A percentile compares a stretch with the other conserved stretches of the same genome.
phyloP scores from a whole-genome alignment of 2,888 invertebrate species.

The Nephrotoma flavescens region DNA sequence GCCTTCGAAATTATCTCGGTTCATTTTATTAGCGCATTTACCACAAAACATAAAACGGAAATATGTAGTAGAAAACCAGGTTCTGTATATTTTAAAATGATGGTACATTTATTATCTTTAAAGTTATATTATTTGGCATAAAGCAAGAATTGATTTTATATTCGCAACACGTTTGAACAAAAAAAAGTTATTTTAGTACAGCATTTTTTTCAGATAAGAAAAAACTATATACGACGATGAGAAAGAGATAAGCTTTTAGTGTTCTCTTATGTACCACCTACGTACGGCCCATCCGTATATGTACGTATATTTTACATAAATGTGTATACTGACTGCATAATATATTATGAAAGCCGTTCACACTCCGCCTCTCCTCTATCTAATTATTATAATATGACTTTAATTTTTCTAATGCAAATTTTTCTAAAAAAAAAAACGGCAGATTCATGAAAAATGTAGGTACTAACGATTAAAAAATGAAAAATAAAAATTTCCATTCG shows the following conservation, averaged over 20 bases:
- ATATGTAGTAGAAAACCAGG: not conserved
- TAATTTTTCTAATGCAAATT: not conserved
- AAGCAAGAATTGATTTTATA: not conserved
- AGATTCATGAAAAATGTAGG: not conserved
- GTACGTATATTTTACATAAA: too few relatives aligned
- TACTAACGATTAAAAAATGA: not conserved
- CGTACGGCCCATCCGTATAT: not conserved
- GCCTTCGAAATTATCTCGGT: not conserved
- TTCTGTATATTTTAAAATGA: not conserved
- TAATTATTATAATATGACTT: not conserved
- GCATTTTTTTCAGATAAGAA: not conserved
- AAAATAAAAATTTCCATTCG: slow-evolving; percentile 14
- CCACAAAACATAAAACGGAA: not conserved
- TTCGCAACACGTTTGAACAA: not conserved
- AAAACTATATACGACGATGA: not conserved
- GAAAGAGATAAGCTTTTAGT: not conserved
- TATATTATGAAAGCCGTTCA: too few relatives aligned
- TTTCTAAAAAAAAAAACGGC: not conserved
- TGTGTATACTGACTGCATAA: too few relatives aligned
- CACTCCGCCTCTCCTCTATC: not conserved
- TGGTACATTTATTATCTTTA: not conserved
- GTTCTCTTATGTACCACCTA: not conserved
- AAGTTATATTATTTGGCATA: not conserved
- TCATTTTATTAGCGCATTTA: not conserved
- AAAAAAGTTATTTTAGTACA: not conserved